Evolutionary conservation across 2,113 vertebrate genomes (phyloP).

Genomic region (Turdus rufiventris): DNA sequence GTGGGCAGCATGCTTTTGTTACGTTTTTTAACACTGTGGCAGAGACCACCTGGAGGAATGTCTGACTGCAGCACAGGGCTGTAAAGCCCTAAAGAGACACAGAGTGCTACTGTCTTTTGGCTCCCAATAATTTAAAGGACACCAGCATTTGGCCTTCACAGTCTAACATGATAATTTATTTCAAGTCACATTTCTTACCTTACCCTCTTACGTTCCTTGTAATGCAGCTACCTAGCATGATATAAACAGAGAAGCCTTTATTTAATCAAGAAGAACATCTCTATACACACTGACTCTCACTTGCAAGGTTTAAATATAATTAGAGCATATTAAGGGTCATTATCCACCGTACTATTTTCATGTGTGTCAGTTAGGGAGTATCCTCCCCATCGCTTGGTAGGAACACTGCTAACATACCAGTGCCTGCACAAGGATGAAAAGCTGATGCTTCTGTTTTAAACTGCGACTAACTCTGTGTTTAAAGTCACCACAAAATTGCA

Average conservation of each 20-base stretch:
- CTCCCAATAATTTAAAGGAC: not conserved
- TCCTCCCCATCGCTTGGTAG: not conserved
- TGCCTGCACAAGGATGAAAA: not conserved
- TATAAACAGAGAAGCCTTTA: not conserved
- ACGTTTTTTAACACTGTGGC: not conserved
- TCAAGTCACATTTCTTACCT: not conserved
- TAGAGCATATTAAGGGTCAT: not conserved
- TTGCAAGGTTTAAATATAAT: not conserved
- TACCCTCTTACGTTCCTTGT: not conserved
- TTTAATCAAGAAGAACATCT: not conserved
- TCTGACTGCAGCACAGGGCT: not conserved
- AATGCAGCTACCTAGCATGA: not conserved
- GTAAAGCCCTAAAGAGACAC: not conserved
- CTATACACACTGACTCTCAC: not conserved
- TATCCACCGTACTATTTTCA: not conserved
- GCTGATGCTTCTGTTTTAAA: not conserved
- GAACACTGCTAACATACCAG: not conserved
- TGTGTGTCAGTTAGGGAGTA: not conserved
- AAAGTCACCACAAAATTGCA: not conserved
- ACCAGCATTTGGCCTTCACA: not conserved
- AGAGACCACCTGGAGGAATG: not conserved
- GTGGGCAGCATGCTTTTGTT: rapidly evolving
- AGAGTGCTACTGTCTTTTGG: not conserved
- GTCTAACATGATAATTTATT: not conserved
- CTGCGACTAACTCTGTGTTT: not conserved